phyloP scores from a whole-genome alignment of 1,140 invertebrate genomes.

The Pseudomyrmex flavicornis region DNA sequence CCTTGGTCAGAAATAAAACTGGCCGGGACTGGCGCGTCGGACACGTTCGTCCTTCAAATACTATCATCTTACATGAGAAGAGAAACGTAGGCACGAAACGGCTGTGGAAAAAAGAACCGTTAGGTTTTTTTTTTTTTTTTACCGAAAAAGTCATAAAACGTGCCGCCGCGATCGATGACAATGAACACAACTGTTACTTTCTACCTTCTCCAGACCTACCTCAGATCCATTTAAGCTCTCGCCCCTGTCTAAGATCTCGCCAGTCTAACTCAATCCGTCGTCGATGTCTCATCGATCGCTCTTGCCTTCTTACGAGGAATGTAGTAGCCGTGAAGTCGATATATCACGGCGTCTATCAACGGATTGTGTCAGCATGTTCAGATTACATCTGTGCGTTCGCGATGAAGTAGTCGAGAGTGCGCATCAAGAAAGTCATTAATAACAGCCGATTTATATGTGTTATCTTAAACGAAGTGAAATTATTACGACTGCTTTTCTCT shows the following conservation, averaged over 20 bases:
- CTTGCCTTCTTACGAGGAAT: neutral
- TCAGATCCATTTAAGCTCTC: constrained; percentile 32
- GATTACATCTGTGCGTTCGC: constrained; percentile 18
- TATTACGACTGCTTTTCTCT: neutral
- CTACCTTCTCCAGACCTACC: constrained; percentile 65
- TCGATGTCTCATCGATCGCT: constrained; percentile 62
- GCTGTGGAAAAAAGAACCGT: constrained; percentile 70
- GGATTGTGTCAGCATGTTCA: neutral
- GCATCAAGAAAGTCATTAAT: neutral
- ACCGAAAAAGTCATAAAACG: constrained; percentile 80
- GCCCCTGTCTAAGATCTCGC: constrained; percentile 32
- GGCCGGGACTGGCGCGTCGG: constrained; percentile 72
- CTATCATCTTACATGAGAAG: constrained; percentile 59
- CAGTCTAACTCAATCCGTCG: constrained; percentile 68
- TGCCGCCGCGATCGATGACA: constrained; percentile 71
- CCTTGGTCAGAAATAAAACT: constrained; percentile 78
- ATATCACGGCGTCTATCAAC: neutral
- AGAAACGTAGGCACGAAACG: constrained; percentile 57
- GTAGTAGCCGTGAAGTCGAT: constrained; percentile 8
- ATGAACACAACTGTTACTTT: constrained; percentile 77
- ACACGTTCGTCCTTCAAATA: constrained; percentile 77
- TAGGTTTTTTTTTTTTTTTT: constrained; percentile 78
- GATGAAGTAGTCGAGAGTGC: neutral
- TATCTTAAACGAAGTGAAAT: constrained; percentile 29
- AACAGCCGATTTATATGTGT: neutral